Evolutionary conservation across 2,888 invertebrate species (phyloP), one percentile per base, ranked within the genome.

Genomic region (Thera obeliscata): DNA sequence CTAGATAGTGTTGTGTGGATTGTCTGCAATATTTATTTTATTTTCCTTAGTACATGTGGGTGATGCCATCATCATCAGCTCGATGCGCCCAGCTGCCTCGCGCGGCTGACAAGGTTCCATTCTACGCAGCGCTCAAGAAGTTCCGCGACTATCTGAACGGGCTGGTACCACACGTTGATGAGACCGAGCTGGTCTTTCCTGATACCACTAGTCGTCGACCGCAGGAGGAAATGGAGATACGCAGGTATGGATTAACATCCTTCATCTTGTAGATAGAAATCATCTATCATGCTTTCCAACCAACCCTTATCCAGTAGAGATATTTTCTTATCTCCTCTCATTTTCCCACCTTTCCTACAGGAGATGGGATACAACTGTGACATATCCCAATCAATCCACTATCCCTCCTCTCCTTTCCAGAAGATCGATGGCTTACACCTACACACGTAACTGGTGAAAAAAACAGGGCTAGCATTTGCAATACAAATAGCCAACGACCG

Each of bases 31-130:
- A 38, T 38, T 38, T 38, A 38, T 38, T 38, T 38, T 49, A 49
- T 49, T 11, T 12, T n/a, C 49, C 66, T 11, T 94, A 99, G 98
- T 97, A 98, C 88, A 98, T 99, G 95, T 99, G 98, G 98, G 99
- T 99, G 86, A 99, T 99, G 99, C 99, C 99, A 74, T 99, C 99
- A 64, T 99, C 99, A 61, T 98, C 98, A 84, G 99, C 99, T 60
- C 95, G 99, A 62, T 99, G 98, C 94, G 98, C 99, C 50, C 99
- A 99, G 90, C 94, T 99, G 78, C 99, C 99, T n/a, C 95, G 99
- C 78, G 98, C 99, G 33, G 97, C 98, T 0, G 99, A 99, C 94
- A 99, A 99, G 94, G 98, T 99, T 69, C 99, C 99, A 74, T 99
- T 98, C 94, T 99, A 99, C 94, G 96, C 97, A 70, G 98, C 98